Percentiles rank a stretch among this genome's conserved stretches.
Evolutionary conservation across 2,888 invertebrate species (phyloP).

Genomic region (Linnaemya vulpina): DNA sequence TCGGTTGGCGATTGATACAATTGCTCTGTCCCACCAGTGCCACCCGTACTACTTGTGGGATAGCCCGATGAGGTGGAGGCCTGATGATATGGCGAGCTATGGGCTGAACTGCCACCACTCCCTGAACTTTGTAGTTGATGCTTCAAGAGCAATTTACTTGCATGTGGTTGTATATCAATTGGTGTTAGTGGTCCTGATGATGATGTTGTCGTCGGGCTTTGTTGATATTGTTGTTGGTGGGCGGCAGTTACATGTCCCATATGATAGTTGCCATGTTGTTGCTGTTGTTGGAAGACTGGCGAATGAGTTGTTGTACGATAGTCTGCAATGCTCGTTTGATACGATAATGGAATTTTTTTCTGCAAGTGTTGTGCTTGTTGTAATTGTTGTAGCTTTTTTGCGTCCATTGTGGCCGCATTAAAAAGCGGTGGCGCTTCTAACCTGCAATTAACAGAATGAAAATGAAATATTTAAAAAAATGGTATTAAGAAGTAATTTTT

Average conservation of each 20-base stretch:
- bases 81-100: conserved; percentile 84
- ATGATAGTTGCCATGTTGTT: conserved; percentile 76
- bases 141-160: conserved; percentile 76
- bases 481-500: background rate
- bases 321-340: conserved; percentile 82
- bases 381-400: conserved; percentile 85
- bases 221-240: conserved; percentile 75
- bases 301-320: conserved; percentile 85
- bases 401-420: conserved; percentile 87
- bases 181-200: conserved; percentile 81
- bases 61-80: conserved; percentile 83
- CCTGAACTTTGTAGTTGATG: conserved; percentile 72
- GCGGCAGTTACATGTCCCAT: conserved; percentile 65
- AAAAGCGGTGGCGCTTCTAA: conserved; percentile 88
- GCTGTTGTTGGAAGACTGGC: conserved; percentile 80
- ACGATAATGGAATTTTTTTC: conserved; percentile 84
- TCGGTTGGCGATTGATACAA: conserved; percentile 84
- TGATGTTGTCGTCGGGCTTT: conserved; percentile 79
- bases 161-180: conserved; percentile 81
- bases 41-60: conserved; percentile 76
- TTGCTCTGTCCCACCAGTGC: conserved; percentile 76
- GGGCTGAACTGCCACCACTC: conserved; percentile 77
- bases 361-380: conserved; percentile 82
- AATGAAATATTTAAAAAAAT: conserved; percentile 24
- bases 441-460: conserved; percentile 83